phyloP scores from a whole-genome alignment of 2,113 vertebrate genomes.

The Anarhynchus alexandrinus region DNA sequence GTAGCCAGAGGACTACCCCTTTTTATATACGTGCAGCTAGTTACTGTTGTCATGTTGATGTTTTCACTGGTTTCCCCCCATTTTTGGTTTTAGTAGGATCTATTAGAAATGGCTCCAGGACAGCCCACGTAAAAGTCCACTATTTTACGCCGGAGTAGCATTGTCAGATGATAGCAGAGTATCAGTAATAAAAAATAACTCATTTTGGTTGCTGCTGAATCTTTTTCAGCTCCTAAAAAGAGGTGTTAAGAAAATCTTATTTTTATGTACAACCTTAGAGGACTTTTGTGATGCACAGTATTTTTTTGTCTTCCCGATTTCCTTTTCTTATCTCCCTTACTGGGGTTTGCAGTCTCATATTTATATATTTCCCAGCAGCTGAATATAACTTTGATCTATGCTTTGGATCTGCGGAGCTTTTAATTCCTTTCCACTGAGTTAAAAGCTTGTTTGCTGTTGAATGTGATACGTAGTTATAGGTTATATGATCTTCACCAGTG shows the following conservation, averaged over 20 bases:
- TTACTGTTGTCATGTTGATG: not conserved
- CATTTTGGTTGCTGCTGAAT: not conserved
- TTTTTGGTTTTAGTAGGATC: not conserved
- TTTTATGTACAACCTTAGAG: slow-evolving; percentile 5
- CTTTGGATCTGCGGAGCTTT: not conserved
- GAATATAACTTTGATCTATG: slow-evolving; percentile 26
- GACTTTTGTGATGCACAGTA: not conserved
- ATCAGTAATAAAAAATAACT: not conserved
- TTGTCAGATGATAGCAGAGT: not conserved
- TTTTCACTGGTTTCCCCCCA: not conserved
- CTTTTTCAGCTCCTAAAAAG: not conserved
- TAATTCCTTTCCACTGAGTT: slow-evolving; percentile 21
- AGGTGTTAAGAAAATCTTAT: not conserved
- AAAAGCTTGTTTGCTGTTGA: slow-evolving; percentile 36
- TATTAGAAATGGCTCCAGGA: not conserved
- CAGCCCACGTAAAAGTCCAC: not conserved
- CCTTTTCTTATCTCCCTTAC: slow-evolving; percentile 10
- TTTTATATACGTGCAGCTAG: not conserved
- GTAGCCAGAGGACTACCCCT: not conserved
- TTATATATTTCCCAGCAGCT: slow-evolving; percentile 38
- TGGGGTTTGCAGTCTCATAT: slow-evolving; percentile 19
- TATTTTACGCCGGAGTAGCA: not conserved
- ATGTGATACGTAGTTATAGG: slow-evolving; percentile 1
- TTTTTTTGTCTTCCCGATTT: slow-evolving; percentile 38
- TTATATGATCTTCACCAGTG: not conserved